Conservation (phyloP, 2,888 invertebrate species). For the Limnephilus marmoratus region DNA sequence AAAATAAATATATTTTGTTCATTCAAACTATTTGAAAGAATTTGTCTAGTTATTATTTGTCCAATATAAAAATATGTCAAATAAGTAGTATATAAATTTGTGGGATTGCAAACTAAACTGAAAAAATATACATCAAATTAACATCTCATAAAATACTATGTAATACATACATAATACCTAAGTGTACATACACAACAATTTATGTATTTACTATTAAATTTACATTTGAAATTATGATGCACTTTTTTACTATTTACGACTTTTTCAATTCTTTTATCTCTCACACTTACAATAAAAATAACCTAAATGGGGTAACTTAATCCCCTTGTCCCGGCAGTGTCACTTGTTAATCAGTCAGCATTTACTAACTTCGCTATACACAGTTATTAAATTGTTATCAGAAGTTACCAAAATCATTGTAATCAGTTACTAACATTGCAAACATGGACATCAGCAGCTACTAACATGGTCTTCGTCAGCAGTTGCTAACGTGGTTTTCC, state of each 20-base stretch:
- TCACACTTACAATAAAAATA: not conserved
- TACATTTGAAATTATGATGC: not conserved
- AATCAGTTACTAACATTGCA: too few relatives aligned
- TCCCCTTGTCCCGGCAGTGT: not conserved
- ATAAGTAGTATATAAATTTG: not conserved
- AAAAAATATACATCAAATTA: not conserved
- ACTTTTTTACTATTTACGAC: not conserved
- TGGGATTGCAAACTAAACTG: not conserved
- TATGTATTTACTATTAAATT: not conserved
- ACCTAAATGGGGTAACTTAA: not conserved
- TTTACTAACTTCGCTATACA: too few relatives aligned
- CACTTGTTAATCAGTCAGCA: not conserved
- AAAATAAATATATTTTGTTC: not conserved
- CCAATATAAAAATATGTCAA: not conserved
- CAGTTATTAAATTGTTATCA: too few relatives aligned
- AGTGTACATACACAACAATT: not conserved
- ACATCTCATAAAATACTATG: not conserved
- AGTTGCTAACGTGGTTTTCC: too few relatives aligned
- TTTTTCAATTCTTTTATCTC: constrained; percentile 2
- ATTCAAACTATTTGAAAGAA: not conserved
- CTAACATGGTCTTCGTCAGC: too few relatives aligned
- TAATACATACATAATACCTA: too few relatives aligned
- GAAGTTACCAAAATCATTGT: too few relatives aligned
- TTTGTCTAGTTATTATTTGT: not conserved
- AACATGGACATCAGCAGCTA: too few relatives aligned